Evolutionary conservation across 37 sponge, comb jelly and placozoan species (phyloP), one percentile per base, ranked within the genome.

Genomic region (Bolinopsis microptera): DNA sequence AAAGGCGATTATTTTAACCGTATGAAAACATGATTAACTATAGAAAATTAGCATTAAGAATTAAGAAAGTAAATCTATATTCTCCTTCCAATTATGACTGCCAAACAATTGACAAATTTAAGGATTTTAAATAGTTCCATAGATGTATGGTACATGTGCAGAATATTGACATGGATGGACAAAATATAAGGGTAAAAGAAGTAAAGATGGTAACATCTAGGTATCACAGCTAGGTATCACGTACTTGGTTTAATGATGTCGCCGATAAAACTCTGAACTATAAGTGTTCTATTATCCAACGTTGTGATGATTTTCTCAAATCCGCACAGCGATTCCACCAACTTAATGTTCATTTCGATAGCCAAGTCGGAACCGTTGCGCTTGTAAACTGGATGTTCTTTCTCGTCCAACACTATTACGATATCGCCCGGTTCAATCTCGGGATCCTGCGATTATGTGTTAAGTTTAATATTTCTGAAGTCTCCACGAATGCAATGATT

Each of bases 311-410:
- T 35, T 39, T 69, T 94, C 69, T 95, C 67, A 74, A 99, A 96
- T 8, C 99, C 99, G 95, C 98, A 97, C 37, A 99, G 95, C 39
- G 99, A 94, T 76, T 99, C 99, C 0, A 95, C 95, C 37, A 99
- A 82, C 38, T 95, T 94, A 34, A 98, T 94, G 36, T 97, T 94
- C 95, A 98, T 95, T 18, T 95, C 69, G 83, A 96, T 95, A n/a
- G 88, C 25, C 8, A 99, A 95, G 41, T 99, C 98, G 30, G 82
- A 38, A 26, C 97, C 99, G 41, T 96, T 94, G 3, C 99, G 93
- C 23, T 93, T 94, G 94, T 93, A 99, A 22, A 93, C 69, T 1
- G 24, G 32, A 41, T 99, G 96, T 32, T 97, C 96, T 93, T 94
- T 38, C 32, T 97, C 97, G 76, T 99, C 97, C 31, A 99, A 93